A percentile compares a stretch with the other conserved stretches of the same genome.
Conservation (phyloP, 2,113 vertebrate species). For the Callithrix jacchus region DNA sequence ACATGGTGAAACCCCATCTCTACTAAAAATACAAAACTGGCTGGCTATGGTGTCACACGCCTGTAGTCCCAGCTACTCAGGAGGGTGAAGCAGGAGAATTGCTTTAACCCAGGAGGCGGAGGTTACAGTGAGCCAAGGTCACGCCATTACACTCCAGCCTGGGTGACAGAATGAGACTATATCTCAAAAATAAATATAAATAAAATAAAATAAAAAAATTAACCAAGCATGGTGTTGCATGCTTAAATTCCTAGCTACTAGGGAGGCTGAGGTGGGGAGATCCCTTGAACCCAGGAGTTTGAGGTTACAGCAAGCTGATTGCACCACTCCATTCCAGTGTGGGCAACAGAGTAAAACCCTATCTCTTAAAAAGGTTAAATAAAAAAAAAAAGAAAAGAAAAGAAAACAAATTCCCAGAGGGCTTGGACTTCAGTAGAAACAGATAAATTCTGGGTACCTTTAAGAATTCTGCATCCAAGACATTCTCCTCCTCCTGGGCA, state of each 20-base stretch:
- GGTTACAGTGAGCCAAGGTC: no score
- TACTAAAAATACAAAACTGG: no score
- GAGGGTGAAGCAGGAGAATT: no score
- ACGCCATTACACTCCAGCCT: no score
- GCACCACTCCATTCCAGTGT: not conserved
- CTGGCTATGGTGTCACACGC: no score
- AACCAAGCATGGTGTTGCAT: not conserved
- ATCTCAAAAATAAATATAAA: no score
- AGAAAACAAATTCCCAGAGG: not conserved
- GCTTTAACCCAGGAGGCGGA: no score
- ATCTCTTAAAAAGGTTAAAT: not conserved
- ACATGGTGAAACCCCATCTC: no score
- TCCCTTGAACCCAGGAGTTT: not conserved
- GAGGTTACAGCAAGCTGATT: not conserved
- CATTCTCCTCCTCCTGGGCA: constrained; percentile 85
- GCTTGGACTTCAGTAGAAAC: not conserved
- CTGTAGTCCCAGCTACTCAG: no score
- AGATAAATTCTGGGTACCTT: constrained; percentile 85
- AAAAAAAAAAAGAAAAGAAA: no score
- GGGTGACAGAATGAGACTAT: no score
- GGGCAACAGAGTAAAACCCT: not conserved
- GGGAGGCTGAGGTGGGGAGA: not conserved
- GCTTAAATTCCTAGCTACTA: not conserved
- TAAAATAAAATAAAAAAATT: not conserved
- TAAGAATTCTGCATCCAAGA: constrained; percentile 90